Evolutionary conservation across 2,888 invertebrate genomes (phyloP).

Genomic region (Drosophila dives): DNA sequence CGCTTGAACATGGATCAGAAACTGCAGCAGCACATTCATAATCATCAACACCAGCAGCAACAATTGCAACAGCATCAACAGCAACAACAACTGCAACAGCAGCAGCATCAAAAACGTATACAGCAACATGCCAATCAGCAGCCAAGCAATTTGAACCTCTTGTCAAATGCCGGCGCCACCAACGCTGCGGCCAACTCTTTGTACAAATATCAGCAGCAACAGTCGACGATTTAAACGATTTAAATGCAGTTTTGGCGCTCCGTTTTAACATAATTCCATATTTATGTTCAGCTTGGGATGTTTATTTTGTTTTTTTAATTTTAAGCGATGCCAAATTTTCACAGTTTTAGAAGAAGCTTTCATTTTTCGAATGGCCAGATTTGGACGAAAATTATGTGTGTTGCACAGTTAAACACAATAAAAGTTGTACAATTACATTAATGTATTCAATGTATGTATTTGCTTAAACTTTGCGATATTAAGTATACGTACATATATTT

Average conservation of each 20-base stretch:
- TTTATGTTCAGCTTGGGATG: constrained; percentile 36
- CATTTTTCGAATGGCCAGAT: constrained; percentile 42
- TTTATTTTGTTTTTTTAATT: constrained; percentile 51
- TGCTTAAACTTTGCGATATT: constrained; percentile 52
- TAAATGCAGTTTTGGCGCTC: constrained; percentile 42
- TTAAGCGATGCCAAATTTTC: constrained; percentile 56
- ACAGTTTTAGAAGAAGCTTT: constrained; percentile 54
- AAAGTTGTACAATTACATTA: constrained; percentile 48
- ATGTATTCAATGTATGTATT: constrained; percentile 54
- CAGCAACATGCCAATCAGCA: constrained; percentile 61
- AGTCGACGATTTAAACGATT: constrained; percentile 56
- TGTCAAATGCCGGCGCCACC: constrained; percentile 44
- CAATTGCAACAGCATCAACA: constrained; percentile 35
- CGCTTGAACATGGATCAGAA: constrained; percentile 50
- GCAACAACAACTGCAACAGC: constrained; percentile 26
- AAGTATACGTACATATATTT: constrained; percentile 47
- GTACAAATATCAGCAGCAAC: constrained; percentile 66
- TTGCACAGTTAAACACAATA: constrained; percentile 39
- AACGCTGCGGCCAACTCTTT: constrained; percentile 50
- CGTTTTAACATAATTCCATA: constrained; percentile 62
- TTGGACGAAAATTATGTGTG: constrained; percentile 49
- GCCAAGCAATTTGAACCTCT: constrained; percentile 50
- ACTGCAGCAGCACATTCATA: constrained; percentile 47
- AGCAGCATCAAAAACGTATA: constrained; percentile 50
- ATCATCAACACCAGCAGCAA: constrained; percentile 35